These are phyloP conservation scores for Struthio camelus DNA, from an alignment of 2,113 vertebrate genomes.

Conservation along the genomic window DNA sequence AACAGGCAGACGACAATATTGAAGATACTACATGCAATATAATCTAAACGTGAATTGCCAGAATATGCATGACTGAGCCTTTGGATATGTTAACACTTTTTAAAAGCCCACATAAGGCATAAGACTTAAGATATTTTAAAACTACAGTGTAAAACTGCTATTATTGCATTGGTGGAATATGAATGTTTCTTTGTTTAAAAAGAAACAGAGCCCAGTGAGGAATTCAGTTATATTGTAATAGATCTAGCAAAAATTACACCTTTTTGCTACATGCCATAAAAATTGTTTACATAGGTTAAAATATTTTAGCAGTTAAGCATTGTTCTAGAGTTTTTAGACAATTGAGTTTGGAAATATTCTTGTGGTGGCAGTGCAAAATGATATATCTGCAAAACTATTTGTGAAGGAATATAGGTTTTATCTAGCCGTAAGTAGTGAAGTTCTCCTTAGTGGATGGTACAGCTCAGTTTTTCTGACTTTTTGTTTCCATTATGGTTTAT, in stretches of 20 bases:
- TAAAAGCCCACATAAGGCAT: background rate
- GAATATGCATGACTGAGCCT: background rate
- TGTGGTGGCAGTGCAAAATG: background rate
- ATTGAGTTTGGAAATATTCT: background rate
- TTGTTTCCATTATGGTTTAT: background rate
- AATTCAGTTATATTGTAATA: background rate
- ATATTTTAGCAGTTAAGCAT: background rate
- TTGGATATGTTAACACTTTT: background rate
- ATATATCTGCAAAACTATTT: background rate
- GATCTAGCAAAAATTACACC: background rate
- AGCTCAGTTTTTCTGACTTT: background rate
- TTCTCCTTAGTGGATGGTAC: background rate
- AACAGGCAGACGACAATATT: background rate
- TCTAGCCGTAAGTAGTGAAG: background rate
- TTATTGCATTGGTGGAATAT: background rate
- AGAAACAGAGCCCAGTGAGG: background rate
- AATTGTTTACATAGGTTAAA: background rate
- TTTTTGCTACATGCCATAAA: background rate
- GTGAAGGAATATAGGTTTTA: background rate
- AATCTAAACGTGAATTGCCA: background rate
- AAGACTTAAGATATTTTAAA: background rate
- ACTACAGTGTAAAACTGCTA: background rate
- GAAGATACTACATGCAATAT: background rate
- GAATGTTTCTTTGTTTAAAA: conserved; percentile 5
- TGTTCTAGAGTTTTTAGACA: background rate